Conservation (phyloP, 2,888 invertebrate genomes). For the Acronicta alni region DNA sequence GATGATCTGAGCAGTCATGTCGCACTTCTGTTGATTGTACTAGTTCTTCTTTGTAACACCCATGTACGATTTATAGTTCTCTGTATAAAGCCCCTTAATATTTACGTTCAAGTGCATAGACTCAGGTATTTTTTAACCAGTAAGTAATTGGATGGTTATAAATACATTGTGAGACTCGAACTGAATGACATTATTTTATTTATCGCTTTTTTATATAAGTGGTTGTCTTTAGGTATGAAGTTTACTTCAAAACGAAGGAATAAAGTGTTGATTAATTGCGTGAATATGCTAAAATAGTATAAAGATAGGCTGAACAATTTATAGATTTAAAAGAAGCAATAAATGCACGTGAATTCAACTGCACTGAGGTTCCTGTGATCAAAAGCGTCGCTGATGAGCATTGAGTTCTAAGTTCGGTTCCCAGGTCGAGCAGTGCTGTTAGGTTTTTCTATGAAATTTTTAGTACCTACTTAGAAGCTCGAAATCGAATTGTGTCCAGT, state of each 20-base stretch:
- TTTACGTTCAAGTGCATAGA: constrained; percentile 28
- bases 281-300: neutral
- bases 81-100: constrained; percentile 40
- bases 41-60: constrained; percentile 44
- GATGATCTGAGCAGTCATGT: constrained; percentile 10
- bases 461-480: too few species aligned
- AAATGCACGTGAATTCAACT: too few species aligned
- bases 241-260: neutral
- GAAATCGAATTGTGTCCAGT: too few species aligned
- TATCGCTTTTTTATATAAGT: neutral
- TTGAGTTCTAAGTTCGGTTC: too few species aligned
- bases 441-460: too few species aligned
- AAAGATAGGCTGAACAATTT: too few species aligned
- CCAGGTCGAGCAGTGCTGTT: too few species aligned
- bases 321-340: too few species aligned
- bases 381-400: too few species aligned
- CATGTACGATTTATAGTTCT: constrained; percentile 44
- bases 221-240: neutral
- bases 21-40: constrained; percentile 21
- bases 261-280: neutral
- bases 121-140: constrained; percentile 43
- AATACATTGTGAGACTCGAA: constrained; percentile 27
- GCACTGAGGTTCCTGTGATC: too few species aligned
- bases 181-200: constrained; percentile 19
- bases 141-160: constrained; percentile 41